A percentile compares a stretch with the other conserved stretches of the same genome.
Conservation (phyloP, 2,113 vertebrate species). For the Spizaetus ornatus region DNA sequence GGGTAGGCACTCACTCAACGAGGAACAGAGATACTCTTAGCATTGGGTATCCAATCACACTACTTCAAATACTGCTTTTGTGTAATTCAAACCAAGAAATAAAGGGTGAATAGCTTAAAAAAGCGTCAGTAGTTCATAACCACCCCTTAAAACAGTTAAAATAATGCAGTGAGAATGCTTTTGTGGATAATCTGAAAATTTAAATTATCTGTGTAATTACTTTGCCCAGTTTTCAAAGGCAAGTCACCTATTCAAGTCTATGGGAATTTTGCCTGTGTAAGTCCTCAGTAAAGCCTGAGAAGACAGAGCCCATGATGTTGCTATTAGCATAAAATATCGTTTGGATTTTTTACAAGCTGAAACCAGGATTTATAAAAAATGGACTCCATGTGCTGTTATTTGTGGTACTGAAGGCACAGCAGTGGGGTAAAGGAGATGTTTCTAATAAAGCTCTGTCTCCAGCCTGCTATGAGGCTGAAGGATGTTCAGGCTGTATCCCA, state of each 20-base stretch:
- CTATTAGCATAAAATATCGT: slow-evolving; percentile 20
- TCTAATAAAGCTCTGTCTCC: slow-evolving; percentile 15
- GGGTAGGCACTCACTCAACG: background rate
- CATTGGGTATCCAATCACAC: background rate
- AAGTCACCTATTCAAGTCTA: background rate
- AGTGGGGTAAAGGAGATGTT: background rate
- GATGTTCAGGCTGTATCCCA: background rate
- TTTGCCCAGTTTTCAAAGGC: background rate
- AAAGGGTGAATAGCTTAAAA: background rate
- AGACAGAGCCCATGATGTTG: slow-evolving; percentile 1
- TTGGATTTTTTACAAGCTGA: background rate
- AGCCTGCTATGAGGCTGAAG: background rate
- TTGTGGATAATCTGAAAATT: background rate
- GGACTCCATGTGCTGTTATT: background rate
- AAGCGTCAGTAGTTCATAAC: background rate
- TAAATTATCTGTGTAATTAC: background rate
- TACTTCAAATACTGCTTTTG: background rate
- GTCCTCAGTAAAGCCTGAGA: background rate
- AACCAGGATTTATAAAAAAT: background rate
- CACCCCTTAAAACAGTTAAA: background rate
- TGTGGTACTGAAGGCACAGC: background rate
- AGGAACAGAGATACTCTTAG: background rate
- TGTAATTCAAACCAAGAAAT: background rate
- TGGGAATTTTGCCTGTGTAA: background rate
- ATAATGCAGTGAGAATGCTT: background rate